Base-by-base conservation (phyloP, 2,888 invertebrate genomes). In the Synanthedon formicaeformis region DNA sequence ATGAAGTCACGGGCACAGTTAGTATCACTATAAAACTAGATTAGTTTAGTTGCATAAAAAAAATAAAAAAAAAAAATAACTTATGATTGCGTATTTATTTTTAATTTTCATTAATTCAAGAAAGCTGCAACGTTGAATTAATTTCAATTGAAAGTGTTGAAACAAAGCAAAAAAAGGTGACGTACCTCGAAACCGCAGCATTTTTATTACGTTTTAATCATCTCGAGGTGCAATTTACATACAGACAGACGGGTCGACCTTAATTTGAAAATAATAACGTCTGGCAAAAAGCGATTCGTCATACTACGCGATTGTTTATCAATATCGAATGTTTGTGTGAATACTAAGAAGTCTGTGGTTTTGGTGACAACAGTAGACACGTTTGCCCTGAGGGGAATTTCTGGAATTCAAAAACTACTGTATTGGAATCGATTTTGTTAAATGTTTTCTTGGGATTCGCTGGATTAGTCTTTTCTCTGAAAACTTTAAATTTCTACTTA, bases 251-350 rank as follows among this genome's bases (percentile, higher is more conserved):
- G 67, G 72, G 65, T 62, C 71, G 78, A 68, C 79, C 83, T 82
- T 84, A 83, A 84, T 85, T 75, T 70, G 77, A 81, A 83, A 81
- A 83, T 85, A 85, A 84, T 83, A 78, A 79, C 70, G 78, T 81
- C 82, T 81, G 78, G 68, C 61, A 61, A 60, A 65, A 49, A 62
- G 64, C 61, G 74, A 72, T 45, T 45, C 64, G 65, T 67, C 65
- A 58, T 45, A 62, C 34, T 34, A 34, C 51, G 55, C 65, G 66
- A 70, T 70, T 64, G 67, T 66, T 70, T 66, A 66, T 58, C 66
- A 63, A 69, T 73, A 74, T 73, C 65, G 69, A 67, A 58, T 45
- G n/a, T 45, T 45, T 13, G 45, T 5, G 45, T 45, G 45, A 45
- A 45, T 83, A 81, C 83, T 56, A 62, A 67, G 83, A 83, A 83